These are phyloP conservation scores for Ceramica pisi DNA, from an alignment of 2,888 invertebrate genomes.

Conservation along the genomic window DNA sequence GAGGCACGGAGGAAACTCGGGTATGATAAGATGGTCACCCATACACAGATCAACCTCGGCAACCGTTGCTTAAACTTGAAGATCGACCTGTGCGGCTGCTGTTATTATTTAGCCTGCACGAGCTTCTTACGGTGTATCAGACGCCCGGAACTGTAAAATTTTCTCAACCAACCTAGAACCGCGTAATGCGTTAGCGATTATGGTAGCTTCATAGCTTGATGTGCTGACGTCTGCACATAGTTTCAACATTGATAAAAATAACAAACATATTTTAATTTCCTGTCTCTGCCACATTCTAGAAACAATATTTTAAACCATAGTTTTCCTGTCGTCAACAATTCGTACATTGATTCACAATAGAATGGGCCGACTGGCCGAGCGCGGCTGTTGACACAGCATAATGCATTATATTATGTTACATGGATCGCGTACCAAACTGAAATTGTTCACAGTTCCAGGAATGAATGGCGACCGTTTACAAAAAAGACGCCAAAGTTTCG, in stretches of 20 bases:
- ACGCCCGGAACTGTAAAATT: too few species aligned
- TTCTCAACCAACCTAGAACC: too few species aligned
- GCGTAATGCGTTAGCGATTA: too few species aligned
- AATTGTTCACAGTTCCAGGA: conserved; percentile 22
- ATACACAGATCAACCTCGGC: too few species aligned
- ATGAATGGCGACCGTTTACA: conserved; percentile 11
- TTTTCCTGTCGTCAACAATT: neutral
- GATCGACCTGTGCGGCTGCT: too few species aligned
- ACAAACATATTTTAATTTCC: neutral
- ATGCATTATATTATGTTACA: neutral
- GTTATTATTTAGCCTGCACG: too few species aligned
- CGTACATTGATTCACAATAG: conserved; percentile 32
- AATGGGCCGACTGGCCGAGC: neutral
- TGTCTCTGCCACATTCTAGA: neutral
- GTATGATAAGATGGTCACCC: too few species aligned
- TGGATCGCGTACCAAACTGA: conserved; percentile 22
- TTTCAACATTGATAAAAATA: neutral
- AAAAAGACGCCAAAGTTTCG: conserved; percentile 38
- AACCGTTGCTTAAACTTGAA: too few species aligned
- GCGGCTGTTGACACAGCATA: conserved; percentile 3
- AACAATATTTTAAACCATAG: neutral
- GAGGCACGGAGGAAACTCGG: too few species aligned
- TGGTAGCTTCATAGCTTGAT: too few species aligned
- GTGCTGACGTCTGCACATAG: neutral
- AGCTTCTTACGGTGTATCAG: too few species aligned